Evolutionary conservation across 2,888 invertebrate genomes (phyloP), one percentile per base, ranked within the genome.

Genomic region (Bedellia somnulentella): DNA sequence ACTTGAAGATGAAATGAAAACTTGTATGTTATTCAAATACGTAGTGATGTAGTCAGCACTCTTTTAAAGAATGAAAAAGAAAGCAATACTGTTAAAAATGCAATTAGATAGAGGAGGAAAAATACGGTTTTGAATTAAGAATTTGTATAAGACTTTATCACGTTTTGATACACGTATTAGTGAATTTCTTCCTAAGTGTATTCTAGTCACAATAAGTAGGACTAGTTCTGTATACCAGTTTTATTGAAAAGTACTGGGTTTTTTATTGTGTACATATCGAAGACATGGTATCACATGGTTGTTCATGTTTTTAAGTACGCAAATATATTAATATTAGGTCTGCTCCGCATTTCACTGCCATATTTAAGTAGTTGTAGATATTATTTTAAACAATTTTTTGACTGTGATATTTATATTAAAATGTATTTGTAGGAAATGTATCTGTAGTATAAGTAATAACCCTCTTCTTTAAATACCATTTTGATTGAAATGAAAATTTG

Each of bases 351-450:
- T 57, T 61, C 61, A 71, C 70, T 75, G 73, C 71, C 73, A 67
- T 67, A 58, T 57, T 30, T 38, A 37, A 33, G 32, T 37, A 58
- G 46, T 46, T 50, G 54, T 68, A 66, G 63, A 37, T 48, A 47
- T 68, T 71, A 73, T 71, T n/a, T 63, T 66, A 48, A 66, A 52
- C 68, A 66, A 71, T n/a, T 62, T 58, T 66, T 68, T 64, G 71
- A 71, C 73, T 75, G 73, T 75, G 73, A 75, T 75, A 75, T 70
- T 73, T 71, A 71, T 71, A 58, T 67, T 68, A 68, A 51, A 59
- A 70, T 62, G 68, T 68, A 67, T 62, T 70, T 70, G 67, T 52
- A 49, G 42, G 57, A 31, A 32, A 30, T 58, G 50, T 68, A 64
- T 57, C 42, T 54, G 36, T 54, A 63, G 56, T 36, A 33, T 47